Percentiles rank a stretch among this genome's conserved stretches.
These are phyloP conservation scores for Octomys mimax DNA, from an alignment of 2,797 vertebrate species.

Conservation along the genomic window DNA sequence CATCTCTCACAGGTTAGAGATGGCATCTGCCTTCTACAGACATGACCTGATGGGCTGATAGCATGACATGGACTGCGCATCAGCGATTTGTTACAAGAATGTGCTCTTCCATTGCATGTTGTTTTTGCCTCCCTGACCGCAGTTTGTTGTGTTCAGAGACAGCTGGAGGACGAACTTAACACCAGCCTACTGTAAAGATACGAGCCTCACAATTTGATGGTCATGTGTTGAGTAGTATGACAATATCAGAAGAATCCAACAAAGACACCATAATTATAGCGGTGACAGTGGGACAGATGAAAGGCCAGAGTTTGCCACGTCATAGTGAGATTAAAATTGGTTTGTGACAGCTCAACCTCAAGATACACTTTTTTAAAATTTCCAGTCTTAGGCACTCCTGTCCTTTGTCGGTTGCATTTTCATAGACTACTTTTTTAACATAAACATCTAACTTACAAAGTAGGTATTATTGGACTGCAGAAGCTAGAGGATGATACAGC, in stretches of 20 bases:
- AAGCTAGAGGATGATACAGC: background rate
- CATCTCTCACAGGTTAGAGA: too few relatives aligned
- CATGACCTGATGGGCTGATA: background rate
- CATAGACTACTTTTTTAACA: background rate
- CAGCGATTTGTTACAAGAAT: background rate
- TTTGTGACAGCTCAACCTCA: background rate
- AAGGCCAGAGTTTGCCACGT: background rate
- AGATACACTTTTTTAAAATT: background rate
- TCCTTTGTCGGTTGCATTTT: background rate
- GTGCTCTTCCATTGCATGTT: background rate
- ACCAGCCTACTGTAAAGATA: background rate
- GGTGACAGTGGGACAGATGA: background rate
- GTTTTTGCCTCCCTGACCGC: background rate
- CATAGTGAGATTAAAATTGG: background rate
- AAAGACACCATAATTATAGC: background rate
- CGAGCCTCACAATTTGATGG: background rate
- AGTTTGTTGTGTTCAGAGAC: background rate
- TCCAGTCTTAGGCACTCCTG: background rate
- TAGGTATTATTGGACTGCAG: rapidly evolving
- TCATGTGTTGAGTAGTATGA: background rate
- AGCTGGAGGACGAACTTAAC: background rate
- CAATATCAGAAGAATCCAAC: background rate
- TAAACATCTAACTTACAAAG: background rate
- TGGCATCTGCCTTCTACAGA: background rate
- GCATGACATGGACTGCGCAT: too few relatives aligned